Conservation (phyloP, 2,888 invertebrate genomes). For the Euspilapteryx auroguttella region DNA sequence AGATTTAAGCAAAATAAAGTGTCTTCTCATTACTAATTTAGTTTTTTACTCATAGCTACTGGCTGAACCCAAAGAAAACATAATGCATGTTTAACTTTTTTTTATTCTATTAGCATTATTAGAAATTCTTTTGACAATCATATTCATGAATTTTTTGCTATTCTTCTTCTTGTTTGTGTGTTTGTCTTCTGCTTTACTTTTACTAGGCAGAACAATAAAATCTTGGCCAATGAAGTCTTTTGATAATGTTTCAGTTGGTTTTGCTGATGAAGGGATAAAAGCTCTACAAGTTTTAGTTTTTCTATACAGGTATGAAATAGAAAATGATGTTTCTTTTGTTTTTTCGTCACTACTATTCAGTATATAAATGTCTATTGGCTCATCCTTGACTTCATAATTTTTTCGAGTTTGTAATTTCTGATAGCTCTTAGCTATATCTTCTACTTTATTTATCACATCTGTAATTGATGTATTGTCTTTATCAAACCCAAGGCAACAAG, state of each 20-base stretch:
- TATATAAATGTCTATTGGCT: constrained; percentile 7
- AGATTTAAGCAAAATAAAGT: constrained; percentile 27
- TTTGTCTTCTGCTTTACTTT: too few relatives aligned
- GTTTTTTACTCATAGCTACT: too few relatives aligned
- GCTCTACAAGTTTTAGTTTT: constrained; percentile 28
- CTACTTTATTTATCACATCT: constrained; percentile 17
- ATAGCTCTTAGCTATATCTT: constrained; percentile 17
- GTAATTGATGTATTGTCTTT: constrained; percentile 14
- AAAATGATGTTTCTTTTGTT: constrained; percentile 16
- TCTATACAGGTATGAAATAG: constrained; percentile 19
- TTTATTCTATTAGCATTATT: constrained; percentile 35
- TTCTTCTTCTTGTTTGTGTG: constrained; percentile 12
- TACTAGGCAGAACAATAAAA: too few relatives aligned
- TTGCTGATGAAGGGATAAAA: constrained; percentile 22
- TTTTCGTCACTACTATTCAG: constrained; percentile 7
- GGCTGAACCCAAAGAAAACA: too few relatives aligned
- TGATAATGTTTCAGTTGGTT: constrained; percentile 7
- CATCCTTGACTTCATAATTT: constrained; percentile 4
- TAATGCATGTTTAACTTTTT: constrained; percentile 6
- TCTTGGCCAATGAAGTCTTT: constrained; percentile 30
- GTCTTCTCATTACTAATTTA: too few relatives aligned
- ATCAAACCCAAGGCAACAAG: constrained; percentile 39
- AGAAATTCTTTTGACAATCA: constrained; percentile 36
- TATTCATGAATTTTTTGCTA: constrained; percentile 27
- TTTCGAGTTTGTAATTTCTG: constrained; percentile 7